Conservation (phyloP, 2,113 vertebrate genomes). For the Uria lomvia region DNA sequence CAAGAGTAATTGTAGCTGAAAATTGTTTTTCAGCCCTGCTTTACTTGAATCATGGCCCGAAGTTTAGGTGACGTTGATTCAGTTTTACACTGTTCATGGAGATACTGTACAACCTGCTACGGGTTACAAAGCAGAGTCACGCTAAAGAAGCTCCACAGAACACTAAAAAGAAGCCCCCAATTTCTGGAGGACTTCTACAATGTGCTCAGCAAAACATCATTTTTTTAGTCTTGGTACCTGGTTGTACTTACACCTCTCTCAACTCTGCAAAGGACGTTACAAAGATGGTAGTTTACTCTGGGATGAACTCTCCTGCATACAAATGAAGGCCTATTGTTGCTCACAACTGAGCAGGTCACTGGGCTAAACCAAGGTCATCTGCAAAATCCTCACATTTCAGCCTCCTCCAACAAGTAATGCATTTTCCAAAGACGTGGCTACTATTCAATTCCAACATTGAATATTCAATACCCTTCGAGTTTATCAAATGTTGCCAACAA, state of each 20-base stretch:
- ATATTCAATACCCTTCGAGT: neutral
- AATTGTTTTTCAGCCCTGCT: neutral
- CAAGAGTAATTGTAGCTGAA: neutral
- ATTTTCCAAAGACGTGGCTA: slow-evolving; percentile 12
- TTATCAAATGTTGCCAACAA: slow-evolving; percentile 5
- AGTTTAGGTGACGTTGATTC: neutral
- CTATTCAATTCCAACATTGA: neutral
- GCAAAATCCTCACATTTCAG: slow-evolving; percentile 41
- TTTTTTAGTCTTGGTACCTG: neutral
- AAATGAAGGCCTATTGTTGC: slow-evolving; percentile 11
- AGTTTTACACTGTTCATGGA: neutral
- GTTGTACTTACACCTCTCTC: neutral
- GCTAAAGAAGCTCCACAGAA: neutral
- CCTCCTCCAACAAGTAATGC: neutral
- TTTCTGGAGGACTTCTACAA: neutral
- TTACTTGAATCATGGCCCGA: neutral
- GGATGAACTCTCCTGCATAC: neutral
- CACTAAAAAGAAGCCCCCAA: neutral
- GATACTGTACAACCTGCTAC: neutral
- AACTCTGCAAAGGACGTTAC: neutral
- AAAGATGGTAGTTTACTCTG: neutral
- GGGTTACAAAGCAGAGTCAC: neutral
- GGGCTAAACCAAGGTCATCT: neutral
- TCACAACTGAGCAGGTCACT: neutral
- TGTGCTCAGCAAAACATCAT: neutral